A percentile compares a stretch with the other conserved stretches of the same genome.
phyloP scores from a whole-genome alignment of 2,797 vertebrate genomes.

The Carcharodon carcharias region DNA sequence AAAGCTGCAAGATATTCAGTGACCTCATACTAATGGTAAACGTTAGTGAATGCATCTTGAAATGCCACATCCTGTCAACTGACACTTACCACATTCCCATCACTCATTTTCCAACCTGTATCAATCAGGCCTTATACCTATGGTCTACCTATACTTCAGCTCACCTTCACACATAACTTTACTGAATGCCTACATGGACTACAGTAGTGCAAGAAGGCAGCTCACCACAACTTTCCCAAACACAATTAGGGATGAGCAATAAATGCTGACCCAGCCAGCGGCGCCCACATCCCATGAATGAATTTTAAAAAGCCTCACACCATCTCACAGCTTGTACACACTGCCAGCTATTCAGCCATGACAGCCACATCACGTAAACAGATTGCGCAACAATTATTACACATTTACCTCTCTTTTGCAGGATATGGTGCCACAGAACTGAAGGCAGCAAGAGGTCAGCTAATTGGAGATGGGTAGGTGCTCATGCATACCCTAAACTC shows the following conservation, averaged over 20 bases:
- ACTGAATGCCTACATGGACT: not conserved
- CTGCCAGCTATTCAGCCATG: not conserved
- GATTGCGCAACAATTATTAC: not conserved
- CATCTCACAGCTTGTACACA: not conserved
- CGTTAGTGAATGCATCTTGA: not conserved
- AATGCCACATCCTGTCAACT: not conserved
- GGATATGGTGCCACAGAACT: no score
- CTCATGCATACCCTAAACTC: no score
- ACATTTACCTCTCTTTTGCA: not conserved
- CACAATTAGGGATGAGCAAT: no score
- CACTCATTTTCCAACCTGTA: not conserved
- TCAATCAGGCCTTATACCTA: not conserved
- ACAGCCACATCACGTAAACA: no score
- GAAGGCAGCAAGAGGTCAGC: no score
- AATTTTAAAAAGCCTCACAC: not conserved
- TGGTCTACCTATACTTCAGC: not conserved
- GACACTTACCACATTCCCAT: not conserved
- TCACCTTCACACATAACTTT: not conserved
- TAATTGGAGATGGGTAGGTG: no score
- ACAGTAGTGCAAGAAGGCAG: no score
- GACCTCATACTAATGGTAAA: not conserved
- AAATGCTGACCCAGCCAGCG: no score
- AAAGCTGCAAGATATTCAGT: not conserved
- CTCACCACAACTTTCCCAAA: no score
- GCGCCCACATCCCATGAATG: no score